Evolutionary conservation across 2,113 vertebrate species (phyloP).

Genomic region (Chaetura pelagica): DNA sequence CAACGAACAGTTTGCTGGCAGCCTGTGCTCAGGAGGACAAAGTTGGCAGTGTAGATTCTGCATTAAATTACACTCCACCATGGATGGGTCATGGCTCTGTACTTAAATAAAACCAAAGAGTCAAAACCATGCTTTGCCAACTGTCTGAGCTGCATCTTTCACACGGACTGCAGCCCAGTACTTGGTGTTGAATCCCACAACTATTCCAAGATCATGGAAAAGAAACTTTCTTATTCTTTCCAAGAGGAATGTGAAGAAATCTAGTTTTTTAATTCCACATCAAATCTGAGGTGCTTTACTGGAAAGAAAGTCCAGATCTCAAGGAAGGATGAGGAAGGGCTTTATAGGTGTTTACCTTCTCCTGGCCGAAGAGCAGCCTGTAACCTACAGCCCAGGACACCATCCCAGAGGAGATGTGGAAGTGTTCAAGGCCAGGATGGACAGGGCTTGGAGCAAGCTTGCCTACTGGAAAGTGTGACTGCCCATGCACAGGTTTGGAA

Average conservation of each 20-base stretch:
- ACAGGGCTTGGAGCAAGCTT: no score
- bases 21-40: not conserved
- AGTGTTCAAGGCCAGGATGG: no score
- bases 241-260: not conserved
- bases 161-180: not conserved
- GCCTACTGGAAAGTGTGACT: no score
- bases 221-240: not conserved
- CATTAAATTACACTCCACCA: not conserved
- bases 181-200: accelerated
- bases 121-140: not conserved
- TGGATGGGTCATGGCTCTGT: accelerated
- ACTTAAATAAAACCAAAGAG: not conserved
- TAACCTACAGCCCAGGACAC: not conserved
- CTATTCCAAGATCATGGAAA: not conserved
- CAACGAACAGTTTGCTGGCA: not conserved
- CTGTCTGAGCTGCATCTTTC: not conserved
- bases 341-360: accelerated
- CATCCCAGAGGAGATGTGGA: no score
- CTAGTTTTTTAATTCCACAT: not conserved
- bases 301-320: not conserved
- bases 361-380: not conserved
- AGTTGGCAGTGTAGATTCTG: not conserved
- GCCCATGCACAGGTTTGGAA: no score
- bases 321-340: no score
- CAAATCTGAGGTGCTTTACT: not conserved